Conservation (phyloP, 2,797 vertebrate species). For the Rhynchotus rufescens region DNA sequence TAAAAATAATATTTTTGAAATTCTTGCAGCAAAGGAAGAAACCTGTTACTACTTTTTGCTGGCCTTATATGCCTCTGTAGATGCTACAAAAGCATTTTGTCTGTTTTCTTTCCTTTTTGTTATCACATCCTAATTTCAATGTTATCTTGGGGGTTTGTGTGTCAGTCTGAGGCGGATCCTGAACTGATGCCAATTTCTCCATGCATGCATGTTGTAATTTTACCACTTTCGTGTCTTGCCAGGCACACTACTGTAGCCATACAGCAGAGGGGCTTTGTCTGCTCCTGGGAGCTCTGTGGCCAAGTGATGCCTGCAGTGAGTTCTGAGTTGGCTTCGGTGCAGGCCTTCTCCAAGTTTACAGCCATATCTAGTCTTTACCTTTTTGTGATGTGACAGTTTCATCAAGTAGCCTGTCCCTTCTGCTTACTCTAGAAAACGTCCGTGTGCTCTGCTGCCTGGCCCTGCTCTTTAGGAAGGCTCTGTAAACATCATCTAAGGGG, state of each 20-base stretch:
- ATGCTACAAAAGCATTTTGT: neutral
- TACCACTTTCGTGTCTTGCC: neutral
- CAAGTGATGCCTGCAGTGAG: neutral
- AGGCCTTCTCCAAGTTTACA: neutral
- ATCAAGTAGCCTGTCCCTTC: neutral
- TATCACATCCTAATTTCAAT: neutral
- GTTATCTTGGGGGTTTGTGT: neutral
- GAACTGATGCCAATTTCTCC: neutral
- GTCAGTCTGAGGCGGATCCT: neutral
- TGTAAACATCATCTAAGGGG: neutral
- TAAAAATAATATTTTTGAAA: neutral
- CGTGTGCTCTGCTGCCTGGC: neutral
- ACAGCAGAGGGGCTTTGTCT: accelerated
- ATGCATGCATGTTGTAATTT: neutral
- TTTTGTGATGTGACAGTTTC: neutral
- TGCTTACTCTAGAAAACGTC: neutral
- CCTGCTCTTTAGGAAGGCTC: neutral
- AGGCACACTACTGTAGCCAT: neutral
- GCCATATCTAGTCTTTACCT: neutral
- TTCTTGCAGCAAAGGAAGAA: neutral
- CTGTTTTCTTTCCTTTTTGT: neutral
- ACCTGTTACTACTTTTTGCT: neutral
- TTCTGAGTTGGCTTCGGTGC: neutral
- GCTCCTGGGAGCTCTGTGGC: neutral
- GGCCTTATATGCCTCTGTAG: neutral